Percentiles rank a stretch among this genome's conserved stretches.
Evolutionary conservation across 1,140 invertebrate species (phyloP).

Genomic region (Dendroctonus ponderosae): DNA sequence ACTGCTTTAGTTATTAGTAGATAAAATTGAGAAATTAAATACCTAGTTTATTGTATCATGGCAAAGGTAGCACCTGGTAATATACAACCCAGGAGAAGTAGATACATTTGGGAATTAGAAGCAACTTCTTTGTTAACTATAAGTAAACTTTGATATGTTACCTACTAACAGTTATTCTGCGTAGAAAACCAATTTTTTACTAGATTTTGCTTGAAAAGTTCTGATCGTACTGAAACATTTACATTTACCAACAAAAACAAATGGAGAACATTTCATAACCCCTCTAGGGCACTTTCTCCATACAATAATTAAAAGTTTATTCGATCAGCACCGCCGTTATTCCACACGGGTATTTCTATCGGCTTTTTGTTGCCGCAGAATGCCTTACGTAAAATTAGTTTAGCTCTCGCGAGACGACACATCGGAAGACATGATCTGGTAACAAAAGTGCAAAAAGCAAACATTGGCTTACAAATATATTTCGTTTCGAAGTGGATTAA

Average conservation of each 20-base stretch:
- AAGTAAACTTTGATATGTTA: too few relatives aligned
- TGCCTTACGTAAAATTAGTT: conserved; percentile 14
- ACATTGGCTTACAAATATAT: conserved; percentile 4
- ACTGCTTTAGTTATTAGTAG: background rate
- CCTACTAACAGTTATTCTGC: too few relatives aligned
- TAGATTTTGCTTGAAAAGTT: background rate
- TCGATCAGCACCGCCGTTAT: background rate
- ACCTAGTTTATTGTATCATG: background rate
- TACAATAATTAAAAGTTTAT: background rate
- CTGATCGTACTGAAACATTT: background rate
- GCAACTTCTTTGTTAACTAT: too few relatives aligned
- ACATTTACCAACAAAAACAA: background rate
- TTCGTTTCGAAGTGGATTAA: conserved; percentile 1
- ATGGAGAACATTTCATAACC: background rate
- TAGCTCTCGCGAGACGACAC: conserved; percentile 6
- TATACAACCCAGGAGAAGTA: too few relatives aligned
- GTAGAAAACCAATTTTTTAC: too few relatives aligned
- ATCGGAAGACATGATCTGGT: conserved; percentile 1
- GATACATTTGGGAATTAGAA: too few relatives aligned
- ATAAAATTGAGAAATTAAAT: background rate
- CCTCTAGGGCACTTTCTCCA: background rate
- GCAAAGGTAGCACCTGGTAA: background rate
- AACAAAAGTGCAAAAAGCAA: conserved; percentile 4
- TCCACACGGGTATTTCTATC: background rate
- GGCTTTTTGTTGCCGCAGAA: conserved; percentile 3